Base-by-base conservation (phyloP, 2,888 invertebrate species). In the Tetragonula carbonaria region DNA sequence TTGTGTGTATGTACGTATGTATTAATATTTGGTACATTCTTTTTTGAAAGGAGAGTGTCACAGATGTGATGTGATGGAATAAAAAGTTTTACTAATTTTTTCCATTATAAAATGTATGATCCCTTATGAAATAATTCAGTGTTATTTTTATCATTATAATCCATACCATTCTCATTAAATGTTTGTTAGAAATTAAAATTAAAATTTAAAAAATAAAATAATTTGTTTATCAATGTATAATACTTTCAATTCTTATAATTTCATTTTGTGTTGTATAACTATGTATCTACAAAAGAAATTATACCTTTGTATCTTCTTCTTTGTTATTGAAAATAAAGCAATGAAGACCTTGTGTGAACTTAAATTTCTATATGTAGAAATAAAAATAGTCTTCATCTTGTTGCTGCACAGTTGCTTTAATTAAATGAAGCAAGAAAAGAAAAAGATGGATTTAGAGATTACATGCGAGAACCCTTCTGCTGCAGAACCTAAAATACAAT, bases 391-490 rank as follows among this genome's bases (percentile, higher is more conserved):
- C 92, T 93, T 93, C 91, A 83, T 92, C 89, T 92, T 93, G 90
- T 89, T 86, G 92, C 88, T 91, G 92, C 90, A 84, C 89, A 84
- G 90, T 83, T 86, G 88, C 82, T 87, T 81, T 86, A 88, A 88
- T 86, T 82, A 88, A 91, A 90, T 86, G 88, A 91, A 90, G 85
- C 84, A 90, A 90, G 86, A 88, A 90, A 88, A 89, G 86, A 87
- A 87, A 87, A 90, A 91, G 89, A 90, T 86, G 91, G 91, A 92
- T 86, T 90, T 92, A 91, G 89, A 90, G 91, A 93, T 95, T 97
- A 98, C 98, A 98, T 98, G 93, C 98, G 96, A 92, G 98, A 98
- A 91, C 98, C 98, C 95, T 98, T 98, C 95, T 98, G 98, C 95
- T 98, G 98, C 93, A 99, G 96, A 92, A 98, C 96, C 96, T 95